A percentile compares a stretch with the other conserved stretches of the same genome.
Evolutionary conservation across 2,888 invertebrate species (phyloP).

Genomic region (Apamea crenata): DNA sequence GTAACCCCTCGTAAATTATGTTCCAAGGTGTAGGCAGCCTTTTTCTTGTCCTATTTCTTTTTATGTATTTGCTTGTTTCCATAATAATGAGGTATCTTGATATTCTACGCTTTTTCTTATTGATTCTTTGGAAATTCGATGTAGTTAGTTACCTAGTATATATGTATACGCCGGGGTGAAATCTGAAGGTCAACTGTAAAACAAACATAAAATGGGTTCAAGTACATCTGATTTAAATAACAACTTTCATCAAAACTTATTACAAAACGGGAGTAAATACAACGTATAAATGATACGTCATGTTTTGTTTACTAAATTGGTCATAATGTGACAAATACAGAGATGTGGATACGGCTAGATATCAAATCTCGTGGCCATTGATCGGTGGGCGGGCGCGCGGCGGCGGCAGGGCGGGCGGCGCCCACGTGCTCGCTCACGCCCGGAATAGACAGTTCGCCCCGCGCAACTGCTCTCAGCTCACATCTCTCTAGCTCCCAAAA

Average conservation of each 20-base stretch:
- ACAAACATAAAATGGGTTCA: not conserved
- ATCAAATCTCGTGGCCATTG: slow-evolving; percentile 86
- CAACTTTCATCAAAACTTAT: not conserved
- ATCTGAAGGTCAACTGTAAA: slow-evolving; percentile 39
- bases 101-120: slow-evolving; percentile 21
- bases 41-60: slow-evolving; percentile 39
- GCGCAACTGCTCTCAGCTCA: slow-evolving; percentile 78
- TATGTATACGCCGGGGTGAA: not conserved
- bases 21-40: slow-evolving; percentile 24
- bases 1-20: slow-evolving; percentile 46
- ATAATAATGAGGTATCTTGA: slow-evolving; percentile 37
- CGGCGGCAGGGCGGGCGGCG: slow-evolving; percentile 78
- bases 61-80: slow-evolving; percentile 34
- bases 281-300: not conserved
- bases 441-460: slow-evolving; percentile 88
- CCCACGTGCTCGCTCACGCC: slow-evolving; percentile 87
- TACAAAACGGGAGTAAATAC: not conserved
- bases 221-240: not conserved
- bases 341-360: slow-evolving; percentile 70
- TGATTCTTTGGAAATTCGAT: slow-evolving; percentile 15
- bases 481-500: slow-evolving; percentile 70
- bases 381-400: slow-evolving; percentile 82
- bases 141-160: not conserved
- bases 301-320: slow-evolving; percentile 57
- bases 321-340: slow-evolving; percentile 55